Evolutionary conservation across 2,797 vertebrate genomes (phyloP), one percentile per base, ranked within the genome.

Genomic region (Microchirus variegatus): DNA sequence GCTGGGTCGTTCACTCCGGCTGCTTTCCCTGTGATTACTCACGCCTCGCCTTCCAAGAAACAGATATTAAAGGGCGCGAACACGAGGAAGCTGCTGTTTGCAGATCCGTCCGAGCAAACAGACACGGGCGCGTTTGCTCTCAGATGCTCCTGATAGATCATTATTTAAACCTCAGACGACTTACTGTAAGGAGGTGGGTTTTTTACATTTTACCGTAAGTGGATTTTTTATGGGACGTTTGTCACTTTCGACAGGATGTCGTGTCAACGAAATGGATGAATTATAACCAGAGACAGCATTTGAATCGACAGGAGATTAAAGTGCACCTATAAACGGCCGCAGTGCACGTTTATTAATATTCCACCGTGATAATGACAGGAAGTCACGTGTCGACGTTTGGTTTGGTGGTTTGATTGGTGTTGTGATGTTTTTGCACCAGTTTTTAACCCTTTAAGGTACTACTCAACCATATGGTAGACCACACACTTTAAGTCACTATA

Each of bases 381-480:
- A 42, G 52, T 78, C 74, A 70, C 47, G 17, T 19, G 35, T 43
- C 10, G n/a, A 51, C 31, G 3, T n/a, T n/a, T n/a, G n/a, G n/a
- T n/a, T n/a, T n/a, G n/a, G n/a, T n/a, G n/a, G n/a, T n/a, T n/a
- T 63, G 61, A 59, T 69, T 37, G 31, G 67, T 53, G 59, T n/a
- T n/a, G n/a, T n/a, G 59, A 65, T 71, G 66, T 53, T 74, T 49
- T 70, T 70, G 79, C 84, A 67, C 50, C 1, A n/a, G n/a, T n/a
- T n/a, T n/a, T n/a, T n/a, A n/a, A n/a, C n/a, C n/a, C n/a, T n/a
- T n/a, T n/a, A n/a, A n/a, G n/a, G n/a, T n/a, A n/a, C n/a, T n/a
- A n/a, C n/a, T n/a, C n/a, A n/a, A n/a, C n/a, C n/a, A n/a, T n/a
- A n/a, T n/a, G n/a, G n/a, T n/a, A n/a, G n/a, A n/a, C n/a, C n/a